Base-by-base conservation (phyloP, 1,140 invertebrate species). In the Spodoptera litura region DNA sequence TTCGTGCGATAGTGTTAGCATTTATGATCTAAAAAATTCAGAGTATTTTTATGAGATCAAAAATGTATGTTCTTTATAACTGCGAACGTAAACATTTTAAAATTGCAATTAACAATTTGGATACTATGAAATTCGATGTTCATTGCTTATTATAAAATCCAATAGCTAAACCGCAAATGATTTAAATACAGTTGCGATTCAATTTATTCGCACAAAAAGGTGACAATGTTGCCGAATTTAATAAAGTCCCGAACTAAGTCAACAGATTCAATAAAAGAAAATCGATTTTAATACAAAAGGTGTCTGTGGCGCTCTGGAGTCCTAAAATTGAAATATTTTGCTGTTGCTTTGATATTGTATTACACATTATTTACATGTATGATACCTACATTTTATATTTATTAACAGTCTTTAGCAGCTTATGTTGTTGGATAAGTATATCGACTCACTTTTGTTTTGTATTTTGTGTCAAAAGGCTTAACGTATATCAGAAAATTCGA, bases 251-350 rank as follows among this genome's bases (percentile, higher is more conserved):
- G 66, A 70, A 52, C 66, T 70, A 83, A 84, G 74, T 83, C 84
- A 76, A 83, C 84, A 83, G 85, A 89, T 88, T 83, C 82, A 85
- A 85, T 85, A 86, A 87, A 88, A 83, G 83, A 85, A 85, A 85
- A 80, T 85, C 80, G 82, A 86, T 89, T 91, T 81, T 82, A 85
- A 84, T 83, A 86, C 78, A 85, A 86, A 87, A 85, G 66, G 66
- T 71, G 81, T 68, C 71, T 70, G 80, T 71, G 81, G 27, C 15
- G 15, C 15, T 10, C 38, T 20, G 8, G 52, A 15, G 25, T 53
- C 49, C 49, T 53, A 70, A 72, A 78, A 81, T 83, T 89, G 85
- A 88, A 44, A 10, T 44, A 44, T 44, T 44, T 44, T 88, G 87
- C 85, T 88, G 89, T 89, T 82, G 85, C 61, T 15, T 15, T 10